A percentile compares a stretch with the other conserved stretches of the same genome.
phyloP scores from a whole-genome alignment of 2,888 invertebrate species.

The Steinernema scapterisci region DNA sequence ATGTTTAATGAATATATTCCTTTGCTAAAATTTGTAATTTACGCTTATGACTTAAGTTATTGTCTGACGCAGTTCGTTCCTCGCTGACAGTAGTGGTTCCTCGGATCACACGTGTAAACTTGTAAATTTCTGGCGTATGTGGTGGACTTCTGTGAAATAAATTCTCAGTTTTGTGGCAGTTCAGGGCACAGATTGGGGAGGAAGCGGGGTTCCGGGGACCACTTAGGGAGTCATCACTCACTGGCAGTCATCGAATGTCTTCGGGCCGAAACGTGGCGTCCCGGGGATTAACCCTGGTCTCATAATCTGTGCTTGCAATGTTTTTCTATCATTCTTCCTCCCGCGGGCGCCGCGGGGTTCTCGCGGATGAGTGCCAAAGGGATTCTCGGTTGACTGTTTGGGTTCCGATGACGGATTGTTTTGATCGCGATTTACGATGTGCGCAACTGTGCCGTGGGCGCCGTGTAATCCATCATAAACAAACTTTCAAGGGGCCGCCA shows the following conservation, averaged over 20 bases:
- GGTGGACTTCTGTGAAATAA: no score
- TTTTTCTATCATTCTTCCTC: constrained; percentile 28
- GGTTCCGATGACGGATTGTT: constrained; percentile 31
- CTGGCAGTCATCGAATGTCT: constrained; percentile 14
- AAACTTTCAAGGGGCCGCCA: neutral
- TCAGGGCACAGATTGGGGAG: no score
- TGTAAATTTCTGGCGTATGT: neutral
- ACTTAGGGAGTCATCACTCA: neutral
- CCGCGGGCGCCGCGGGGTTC: constrained; percentile 12
- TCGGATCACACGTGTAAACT: neutral
- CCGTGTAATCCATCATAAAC: constrained; percentile 24
- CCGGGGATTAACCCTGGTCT: constrained; percentile 21
- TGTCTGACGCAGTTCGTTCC: neutral
- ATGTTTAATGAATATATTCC: no score
- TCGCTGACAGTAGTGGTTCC: neutral
- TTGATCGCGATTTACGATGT: constrained; percentile 33
- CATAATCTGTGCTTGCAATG: constrained; percentile 28
- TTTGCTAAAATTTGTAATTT: no score
- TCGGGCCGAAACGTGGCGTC: constrained; percentile 5
- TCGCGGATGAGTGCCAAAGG: neutral
- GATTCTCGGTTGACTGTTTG: constrained; percentile 14
- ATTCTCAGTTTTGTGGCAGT: no score
- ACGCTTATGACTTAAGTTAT: neutral
- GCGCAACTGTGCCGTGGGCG: constrained; percentile 22
- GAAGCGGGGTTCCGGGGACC: neutral